Conservation (phyloP, 2,888 invertebrate genomes). For the Heteropelma amictum region DNA sequence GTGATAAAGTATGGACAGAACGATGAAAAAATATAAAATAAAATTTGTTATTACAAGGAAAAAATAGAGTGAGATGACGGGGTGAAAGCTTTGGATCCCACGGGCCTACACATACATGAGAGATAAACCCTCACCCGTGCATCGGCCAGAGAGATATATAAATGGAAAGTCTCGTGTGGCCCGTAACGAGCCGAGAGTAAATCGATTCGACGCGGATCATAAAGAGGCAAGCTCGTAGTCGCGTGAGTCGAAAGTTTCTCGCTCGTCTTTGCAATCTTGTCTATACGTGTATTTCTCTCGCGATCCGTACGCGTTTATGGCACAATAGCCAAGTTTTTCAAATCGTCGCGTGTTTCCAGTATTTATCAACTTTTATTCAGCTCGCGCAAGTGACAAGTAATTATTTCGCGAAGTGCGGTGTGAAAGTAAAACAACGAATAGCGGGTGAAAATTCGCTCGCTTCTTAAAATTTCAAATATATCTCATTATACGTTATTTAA, state of each 20-base stretch:
- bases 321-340: not conserved
- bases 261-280: conserved; percentile 20
- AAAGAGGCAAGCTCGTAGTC: conserved; percentile 50
- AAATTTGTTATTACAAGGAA: conserved; percentile 17
- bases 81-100: conserved; percentile 46
- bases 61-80: not conserved
- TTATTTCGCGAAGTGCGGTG: not conserved
- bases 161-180: conserved; percentile 55
- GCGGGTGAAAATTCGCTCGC: no score
- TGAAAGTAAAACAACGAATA: not conserved
- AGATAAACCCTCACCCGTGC: no score
- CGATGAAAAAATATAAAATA: conserved; percentile 6
- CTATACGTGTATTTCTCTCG: conserved; percentile 10
- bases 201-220: conserved; percentile 60
- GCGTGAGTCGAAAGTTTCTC: conserved; percentile 44
- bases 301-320: conserved; percentile 7
- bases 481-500: no score
- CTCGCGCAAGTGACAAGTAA: no score
- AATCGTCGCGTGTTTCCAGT: not conserved
- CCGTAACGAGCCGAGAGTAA: conserved; percentile 60
- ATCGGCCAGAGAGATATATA: no score
- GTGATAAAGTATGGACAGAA: no score
- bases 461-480: no score
- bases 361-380: not conserved
- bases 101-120: conserved; percentile 8